A percentile compares a stretch with the other conserved stretches of the same genome.
Evolutionary conservation across 2,888 invertebrate genomes (phyloP).

Genomic region (Caenorhabditis uteleia): DNA sequence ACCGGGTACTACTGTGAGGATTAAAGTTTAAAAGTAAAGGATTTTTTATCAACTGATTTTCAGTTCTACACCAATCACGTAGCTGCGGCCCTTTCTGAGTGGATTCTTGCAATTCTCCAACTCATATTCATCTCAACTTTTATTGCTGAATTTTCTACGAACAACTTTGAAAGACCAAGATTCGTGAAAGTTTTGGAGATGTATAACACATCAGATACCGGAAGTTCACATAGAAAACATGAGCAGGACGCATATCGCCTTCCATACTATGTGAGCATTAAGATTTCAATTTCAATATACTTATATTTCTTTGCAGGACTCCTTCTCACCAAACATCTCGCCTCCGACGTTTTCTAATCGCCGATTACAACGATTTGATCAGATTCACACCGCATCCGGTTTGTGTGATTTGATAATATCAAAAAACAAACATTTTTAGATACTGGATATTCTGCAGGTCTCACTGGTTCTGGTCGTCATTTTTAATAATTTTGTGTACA

Average conservation of each 20-base stretch:
- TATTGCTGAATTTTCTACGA: slow-evolving; percentile 19
- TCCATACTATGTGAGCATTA: not conserved
- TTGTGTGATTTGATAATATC: no score
- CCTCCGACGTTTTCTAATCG: not conserved
- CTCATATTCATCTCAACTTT: slow-evolving; percentile 14
- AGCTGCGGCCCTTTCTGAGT: slow-evolving; percentile 29
- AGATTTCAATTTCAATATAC: no score
- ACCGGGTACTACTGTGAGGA: slow-evolving; percentile 8
- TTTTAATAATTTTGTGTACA: not conserved
- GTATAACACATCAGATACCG: no score
- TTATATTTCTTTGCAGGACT: not conserved
- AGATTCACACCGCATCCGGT: slow-evolving; percentile 1
- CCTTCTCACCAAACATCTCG: not conserved
- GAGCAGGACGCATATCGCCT: not conserved
- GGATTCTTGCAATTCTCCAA: slow-evolving; percentile 28
- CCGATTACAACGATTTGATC: slow-evolving; percentile 1
- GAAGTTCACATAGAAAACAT: no score
- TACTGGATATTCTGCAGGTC: no score
- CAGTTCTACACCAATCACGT: slow-evolving; percentile 36
- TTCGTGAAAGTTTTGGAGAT: no score
- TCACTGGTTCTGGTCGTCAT: no score
- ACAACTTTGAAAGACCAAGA: no score
- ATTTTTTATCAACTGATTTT: no score
- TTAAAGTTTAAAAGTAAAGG: not conserved
- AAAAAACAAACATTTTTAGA: no score